phyloP scores from a whole-genome alignment of 1,140 invertebrate genomes.

The Tetranychus urticae region DNA sequence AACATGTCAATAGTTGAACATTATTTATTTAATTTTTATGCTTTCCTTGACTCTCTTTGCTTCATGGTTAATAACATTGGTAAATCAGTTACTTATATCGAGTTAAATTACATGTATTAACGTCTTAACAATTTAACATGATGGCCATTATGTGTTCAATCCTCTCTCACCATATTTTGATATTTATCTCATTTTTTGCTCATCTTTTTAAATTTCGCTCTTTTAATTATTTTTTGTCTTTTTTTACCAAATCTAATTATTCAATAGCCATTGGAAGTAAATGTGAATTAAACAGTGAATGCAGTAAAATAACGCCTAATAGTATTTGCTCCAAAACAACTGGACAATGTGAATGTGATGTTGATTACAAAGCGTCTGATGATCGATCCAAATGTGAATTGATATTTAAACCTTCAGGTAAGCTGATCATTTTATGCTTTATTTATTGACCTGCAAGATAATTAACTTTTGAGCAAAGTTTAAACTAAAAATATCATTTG shows the following conservation, averaged over 20 bases:
- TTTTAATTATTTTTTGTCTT: not conserved
- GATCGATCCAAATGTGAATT: slow-evolving; percentile 10
- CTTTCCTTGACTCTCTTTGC: too few species aligned
- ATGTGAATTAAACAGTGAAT: slow-evolving; percentile 10
- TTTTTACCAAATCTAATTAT: not conserved
- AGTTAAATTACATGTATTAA: too few species aligned
- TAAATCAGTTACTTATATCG: too few species aligned
- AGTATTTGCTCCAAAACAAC: not conserved
- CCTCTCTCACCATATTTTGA: not conserved
- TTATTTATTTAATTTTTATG: too few species aligned
- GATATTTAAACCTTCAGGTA: not conserved
- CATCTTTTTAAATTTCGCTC: not conserved
- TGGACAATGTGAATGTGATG: slow-evolving; percentile 15
- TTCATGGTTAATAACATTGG: too few species aligned
- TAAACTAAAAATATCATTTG: too few species aligned
- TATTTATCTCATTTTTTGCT: not conserved
- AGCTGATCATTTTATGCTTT: not conserved
- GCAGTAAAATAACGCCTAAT: slow-evolving; percentile 9
- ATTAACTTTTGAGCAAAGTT: too few species aligned
- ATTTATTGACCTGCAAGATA: too few species aligned
- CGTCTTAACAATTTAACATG: too few species aligned
- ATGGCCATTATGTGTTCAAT: too few species aligned
- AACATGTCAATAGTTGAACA: too few species aligned
- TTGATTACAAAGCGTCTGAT: slow-evolving; percentile 13
- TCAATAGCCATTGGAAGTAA: slow-evolving; percentile 6